Evolutionary conservation across 1,140 invertebrate genomes (phyloP).

Genomic region (Lutraria rhynchaena): DNA sequence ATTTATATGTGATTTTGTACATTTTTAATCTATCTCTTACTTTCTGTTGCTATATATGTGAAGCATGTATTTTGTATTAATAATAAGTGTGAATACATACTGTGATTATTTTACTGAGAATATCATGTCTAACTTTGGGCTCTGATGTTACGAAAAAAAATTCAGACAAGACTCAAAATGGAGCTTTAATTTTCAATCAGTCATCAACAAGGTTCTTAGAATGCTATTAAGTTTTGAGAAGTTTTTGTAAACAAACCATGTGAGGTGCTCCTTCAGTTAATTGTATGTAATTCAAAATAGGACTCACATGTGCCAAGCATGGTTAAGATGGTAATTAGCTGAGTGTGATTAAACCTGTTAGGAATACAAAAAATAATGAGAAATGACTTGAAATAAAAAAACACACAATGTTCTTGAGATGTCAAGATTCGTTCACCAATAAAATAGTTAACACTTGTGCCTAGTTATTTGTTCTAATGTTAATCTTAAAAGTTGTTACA

Average conservation of each 20-base stretch:
- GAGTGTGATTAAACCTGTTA: background rate
- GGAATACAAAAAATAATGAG: background rate
- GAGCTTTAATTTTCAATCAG: too few relatives aligned
- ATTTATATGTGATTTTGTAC: background rate
- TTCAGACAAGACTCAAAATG: too few relatives aligned
- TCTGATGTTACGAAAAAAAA: too few relatives aligned
- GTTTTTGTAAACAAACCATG: too few relatives aligned
- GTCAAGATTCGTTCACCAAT: background rate
- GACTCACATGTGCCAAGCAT: too few relatives aligned
- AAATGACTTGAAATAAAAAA: background rate
- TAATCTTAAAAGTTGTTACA: background rate
- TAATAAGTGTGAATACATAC: background rate
- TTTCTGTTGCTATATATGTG: background rate
- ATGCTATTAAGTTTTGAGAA: too few relatives aligned
- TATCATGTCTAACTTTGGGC: too few relatives aligned
- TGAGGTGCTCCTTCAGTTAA: too few relatives aligned
- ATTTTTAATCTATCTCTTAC: slow-evolving; percentile 17
- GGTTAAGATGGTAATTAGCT: too few relatives aligned
- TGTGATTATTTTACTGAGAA: slow-evolving; percentile 1
- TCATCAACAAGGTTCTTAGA: too few relatives aligned
- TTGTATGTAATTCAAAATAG: too few relatives aligned
- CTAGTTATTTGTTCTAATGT: background rate
- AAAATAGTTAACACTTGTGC: background rate
- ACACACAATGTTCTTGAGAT: background rate
- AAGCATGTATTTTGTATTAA: background rate